Conservation (phyloP, 2,888 invertebrate species). For the Oegoconia quadripuncta region DNA sequence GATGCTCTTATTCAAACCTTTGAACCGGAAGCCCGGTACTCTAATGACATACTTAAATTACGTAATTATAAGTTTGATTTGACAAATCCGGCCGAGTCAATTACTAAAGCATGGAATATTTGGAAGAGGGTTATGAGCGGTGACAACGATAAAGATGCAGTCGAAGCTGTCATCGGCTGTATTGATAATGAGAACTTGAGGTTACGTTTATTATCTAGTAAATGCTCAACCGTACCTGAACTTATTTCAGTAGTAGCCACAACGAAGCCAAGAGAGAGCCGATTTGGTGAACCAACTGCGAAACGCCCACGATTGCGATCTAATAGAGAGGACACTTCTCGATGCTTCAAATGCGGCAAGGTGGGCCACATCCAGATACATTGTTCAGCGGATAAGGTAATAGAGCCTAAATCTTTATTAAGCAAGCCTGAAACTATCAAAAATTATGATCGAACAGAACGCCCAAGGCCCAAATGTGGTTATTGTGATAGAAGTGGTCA, state of each 20-base stretch:
- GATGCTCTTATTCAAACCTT: conserved; percentile 16
- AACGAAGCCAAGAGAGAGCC: conserved; percentile 9
- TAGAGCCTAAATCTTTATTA: conserved; percentile 1
- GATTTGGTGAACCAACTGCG: background rate
- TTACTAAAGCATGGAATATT: conserved; percentile 30
- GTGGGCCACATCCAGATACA: too few species aligned
- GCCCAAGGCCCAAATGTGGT: conserved; percentile 17
- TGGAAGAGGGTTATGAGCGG: conserved; percentile 29
- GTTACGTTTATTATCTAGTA: conserved; percentile 26
- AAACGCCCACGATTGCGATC: conserved; percentile 16
- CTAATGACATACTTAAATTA: conserved; percentile 26
- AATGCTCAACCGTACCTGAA: conserved; percentile 25
- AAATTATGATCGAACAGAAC: background rate
- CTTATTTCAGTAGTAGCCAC: conserved; percentile 29
- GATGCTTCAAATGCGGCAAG: conserved; percentile 20
- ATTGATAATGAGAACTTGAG: conserved; percentile 26
- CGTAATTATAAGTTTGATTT: conserved; percentile 27
- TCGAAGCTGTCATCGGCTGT: conserved; percentile 31
- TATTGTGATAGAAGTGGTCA: conserved; percentile 26
- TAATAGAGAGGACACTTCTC: conserved; percentile 1
- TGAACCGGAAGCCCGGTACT: conserved; percentile 32
- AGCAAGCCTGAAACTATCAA: background rate
- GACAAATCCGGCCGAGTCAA: conserved; percentile 25
- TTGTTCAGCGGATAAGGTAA: conserved; percentile 14
- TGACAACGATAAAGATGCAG: conserved; percentile 27